Evolutionary conservation across 2,113 vertebrate genomes (phyloP).

Genomic region (Recurvirostra avosetta): DNA sequence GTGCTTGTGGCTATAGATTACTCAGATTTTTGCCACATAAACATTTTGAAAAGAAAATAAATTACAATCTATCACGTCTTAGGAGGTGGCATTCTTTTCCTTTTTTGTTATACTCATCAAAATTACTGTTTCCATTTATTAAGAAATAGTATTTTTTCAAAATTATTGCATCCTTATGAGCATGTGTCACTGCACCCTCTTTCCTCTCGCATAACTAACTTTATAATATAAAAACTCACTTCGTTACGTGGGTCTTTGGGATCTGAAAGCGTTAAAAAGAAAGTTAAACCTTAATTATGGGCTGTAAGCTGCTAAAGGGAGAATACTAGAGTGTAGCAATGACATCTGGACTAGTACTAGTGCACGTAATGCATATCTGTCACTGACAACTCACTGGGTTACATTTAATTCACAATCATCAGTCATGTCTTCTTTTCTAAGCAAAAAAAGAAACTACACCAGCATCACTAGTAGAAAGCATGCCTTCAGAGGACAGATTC

Average conservation of each 20-base stretch:
- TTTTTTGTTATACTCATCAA: slow-evolving; percentile 26
- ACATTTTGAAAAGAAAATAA: slow-evolving; percentile 44
- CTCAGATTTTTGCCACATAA: slow-evolving; percentile 1
- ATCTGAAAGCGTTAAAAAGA: slow-evolving; percentile 53
- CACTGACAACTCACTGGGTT: slow-evolving; percentile 68
- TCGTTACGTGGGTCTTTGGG: not conserved
- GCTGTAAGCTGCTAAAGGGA: slow-evolving; percentile 41
- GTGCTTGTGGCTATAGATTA: slow-evolving; percentile 37
- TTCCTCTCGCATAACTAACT: slow-evolving; percentile 37
- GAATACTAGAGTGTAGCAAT: slow-evolving; percentile 20
- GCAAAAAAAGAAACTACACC: not conserved
- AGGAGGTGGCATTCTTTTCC: not conserved
- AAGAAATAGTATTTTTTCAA: not conserved
- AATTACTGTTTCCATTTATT: slow-evolving; percentile 21
- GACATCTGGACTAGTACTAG: slow-evolving; percentile 40
- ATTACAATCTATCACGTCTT: slow-evolving; percentile 26
- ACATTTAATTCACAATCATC: slow-evolving; percentile 69
- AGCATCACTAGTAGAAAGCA: not conserved
- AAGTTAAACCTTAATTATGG: slow-evolving; percentile 60
- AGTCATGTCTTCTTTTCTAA: slow-evolving; percentile 59
- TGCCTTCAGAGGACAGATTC: slow-evolving; percentile 24
- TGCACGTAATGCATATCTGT: slow-evolving; percentile 59
- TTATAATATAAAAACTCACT: slow-evolving; percentile 40
- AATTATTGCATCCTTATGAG: not conserved
- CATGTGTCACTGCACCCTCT: not conserved